A percentile compares a stretch with the other conserved stretches of the same genome.
Evolutionary conservation across 1,140 invertebrate genomes (phyloP).

Genomic region (Triops cancriformis): DNA sequence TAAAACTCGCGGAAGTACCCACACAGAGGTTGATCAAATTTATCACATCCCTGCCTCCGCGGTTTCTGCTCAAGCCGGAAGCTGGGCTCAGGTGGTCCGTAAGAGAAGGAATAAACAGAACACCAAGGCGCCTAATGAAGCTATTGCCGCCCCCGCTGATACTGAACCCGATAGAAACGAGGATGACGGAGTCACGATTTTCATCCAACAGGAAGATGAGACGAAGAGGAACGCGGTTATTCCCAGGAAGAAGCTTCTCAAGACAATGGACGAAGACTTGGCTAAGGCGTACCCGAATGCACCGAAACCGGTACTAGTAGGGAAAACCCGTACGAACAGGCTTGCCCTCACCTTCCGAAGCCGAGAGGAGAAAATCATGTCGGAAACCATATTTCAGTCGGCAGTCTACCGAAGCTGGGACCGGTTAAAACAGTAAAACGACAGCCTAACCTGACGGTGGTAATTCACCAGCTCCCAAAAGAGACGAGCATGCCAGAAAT

Average conservation of each 20-base stretch:
- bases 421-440: slow-evolving; percentile 14
- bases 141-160: neutral
- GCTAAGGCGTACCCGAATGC: neutral
- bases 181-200: neutral
- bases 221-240: neutral
- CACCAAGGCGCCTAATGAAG: neutral
- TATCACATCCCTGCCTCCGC: no score
- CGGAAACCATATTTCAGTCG: neutral
- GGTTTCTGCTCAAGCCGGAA: neutral
- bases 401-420: neutral
- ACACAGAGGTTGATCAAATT: no score
- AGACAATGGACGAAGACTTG: neutral
- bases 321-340: no score
- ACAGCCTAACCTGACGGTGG: neutral
- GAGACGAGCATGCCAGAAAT: neutral
- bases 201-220: neutral
- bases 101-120: neutral
- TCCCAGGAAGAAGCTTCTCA: neutral
- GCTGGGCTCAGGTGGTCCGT: neutral
- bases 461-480: slow-evolving; percentile 16
- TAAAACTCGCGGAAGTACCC: no score
- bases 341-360: no score
- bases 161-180: neutral
- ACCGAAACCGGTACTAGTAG: no score
- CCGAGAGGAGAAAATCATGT: no score